Percentiles rank a stretch among this genome's conserved stretches.
Conservation (phyloP, 2,797 vertebrate genomes). For the Huso huso region DNA sequence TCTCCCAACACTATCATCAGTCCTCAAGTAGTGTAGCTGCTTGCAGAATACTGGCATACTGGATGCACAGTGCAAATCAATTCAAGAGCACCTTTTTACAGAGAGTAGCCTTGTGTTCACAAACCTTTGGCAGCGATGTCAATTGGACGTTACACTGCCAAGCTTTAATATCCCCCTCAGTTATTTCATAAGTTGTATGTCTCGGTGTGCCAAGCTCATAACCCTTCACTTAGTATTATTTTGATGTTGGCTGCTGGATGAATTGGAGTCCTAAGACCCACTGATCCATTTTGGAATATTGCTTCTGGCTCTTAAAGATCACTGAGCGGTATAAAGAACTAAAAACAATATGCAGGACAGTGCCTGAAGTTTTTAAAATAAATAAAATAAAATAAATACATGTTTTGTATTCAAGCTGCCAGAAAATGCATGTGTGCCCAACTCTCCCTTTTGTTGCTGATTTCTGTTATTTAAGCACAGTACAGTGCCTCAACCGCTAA, state of each 20-base stretch:
- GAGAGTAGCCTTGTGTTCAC: constrained; percentile 27
- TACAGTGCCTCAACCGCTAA: too few relatives aligned
- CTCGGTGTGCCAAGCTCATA: constrained; percentile 37
- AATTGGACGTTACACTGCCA: constrained; percentile 26
- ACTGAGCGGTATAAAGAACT: neutral
- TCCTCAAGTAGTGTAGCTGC: constrained; percentile 33
- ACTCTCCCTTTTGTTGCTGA: too few relatives aligned
- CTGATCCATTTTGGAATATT: constrained; percentile 5
- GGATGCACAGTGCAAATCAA: constrained; percentile 9
- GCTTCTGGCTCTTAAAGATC: neutral
- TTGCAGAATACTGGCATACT: accelerated
- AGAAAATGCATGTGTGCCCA: too few relatives aligned
- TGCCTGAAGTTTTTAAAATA: too few relatives aligned
- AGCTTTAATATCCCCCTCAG: constrained; percentile 34
- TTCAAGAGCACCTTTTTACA: constrained; percentile 32
- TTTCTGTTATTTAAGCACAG: too few relatives aligned
- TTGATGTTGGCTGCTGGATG: constrained; percentile 27
- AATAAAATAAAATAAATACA: too few relatives aligned
- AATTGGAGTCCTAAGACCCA: constrained; percentile 15
- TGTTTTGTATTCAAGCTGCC: too few relatives aligned
- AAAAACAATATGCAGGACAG: neutral
- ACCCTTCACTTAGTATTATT: constrained; percentile 29
- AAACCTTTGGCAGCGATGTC: constrained; percentile 31
- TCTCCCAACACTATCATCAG: constrained; percentile 35
- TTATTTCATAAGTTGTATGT: constrained; percentile 54